phyloP scores from a whole-genome alignment of 2,113 vertebrate species.

The Pycnonotus jocosus region DNA sequence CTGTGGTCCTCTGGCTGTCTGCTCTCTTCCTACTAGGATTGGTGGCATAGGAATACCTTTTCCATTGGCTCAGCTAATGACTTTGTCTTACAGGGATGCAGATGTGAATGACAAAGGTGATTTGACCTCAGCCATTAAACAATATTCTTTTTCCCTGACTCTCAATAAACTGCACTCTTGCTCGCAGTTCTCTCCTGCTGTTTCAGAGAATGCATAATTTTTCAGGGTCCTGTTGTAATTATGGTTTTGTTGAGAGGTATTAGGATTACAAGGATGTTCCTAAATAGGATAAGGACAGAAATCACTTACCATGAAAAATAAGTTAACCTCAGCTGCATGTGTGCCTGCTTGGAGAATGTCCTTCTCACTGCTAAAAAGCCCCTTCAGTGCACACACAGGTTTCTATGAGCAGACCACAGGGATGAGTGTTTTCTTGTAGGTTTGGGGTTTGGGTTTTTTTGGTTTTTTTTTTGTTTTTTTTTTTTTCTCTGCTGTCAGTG shows the following conservation, averaged over 20 bases:
- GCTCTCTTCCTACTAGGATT: background rate
- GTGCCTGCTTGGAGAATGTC: background rate
- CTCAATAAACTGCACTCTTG: background rate
- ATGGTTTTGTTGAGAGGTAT: background rate
- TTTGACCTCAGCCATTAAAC: constrained; percentile 35
- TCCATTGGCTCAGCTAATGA: background rate
- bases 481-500: background rate
- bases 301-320: background rate
- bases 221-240: background rate
- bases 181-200: background rate
- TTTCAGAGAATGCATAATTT: background rate
- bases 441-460: too few species aligned
- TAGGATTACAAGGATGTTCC: background rate
- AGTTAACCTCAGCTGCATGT: constrained; percentile 23
- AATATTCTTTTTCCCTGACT: background rate
- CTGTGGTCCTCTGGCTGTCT: background rate
- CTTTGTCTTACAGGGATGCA: background rate
- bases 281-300: background rate
- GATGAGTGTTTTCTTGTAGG: background rate
- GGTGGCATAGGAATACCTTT: background rate
- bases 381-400: background rate
- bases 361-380: constrained; percentile 3
- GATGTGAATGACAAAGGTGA: constrained; percentile 36
- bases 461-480: too few species aligned
- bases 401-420: constrained; percentile 24